Percentiles rank a stretch among this genome's conserved stretches.
phyloP scores from a whole-genome alignment of 2,888 invertebrate genomes.

The Linyphia triangularis region DNA sequence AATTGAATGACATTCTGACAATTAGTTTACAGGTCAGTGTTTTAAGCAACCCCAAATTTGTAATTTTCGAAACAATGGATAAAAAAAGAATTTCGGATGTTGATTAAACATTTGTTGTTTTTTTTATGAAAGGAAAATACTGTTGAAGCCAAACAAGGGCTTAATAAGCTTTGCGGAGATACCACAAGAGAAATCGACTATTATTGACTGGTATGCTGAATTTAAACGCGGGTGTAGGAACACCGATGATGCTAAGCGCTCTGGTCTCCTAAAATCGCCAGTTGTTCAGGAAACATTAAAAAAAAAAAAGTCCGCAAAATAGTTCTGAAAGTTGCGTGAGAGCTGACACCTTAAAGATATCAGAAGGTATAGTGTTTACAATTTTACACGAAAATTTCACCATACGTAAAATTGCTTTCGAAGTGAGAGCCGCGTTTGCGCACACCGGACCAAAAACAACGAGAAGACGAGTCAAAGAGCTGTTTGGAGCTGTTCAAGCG shows the following conservation, averaged over 20 bases:
- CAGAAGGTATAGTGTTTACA: slow-evolving; percentile 38
- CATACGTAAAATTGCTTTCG: slow-evolving; percentile 1
- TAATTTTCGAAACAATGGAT: too few relatives aligned
- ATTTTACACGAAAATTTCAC: slow-evolving; percentile 18
- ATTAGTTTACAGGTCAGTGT: background rate
- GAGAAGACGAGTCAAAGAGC: too few relatives aligned
- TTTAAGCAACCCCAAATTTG: background rate
- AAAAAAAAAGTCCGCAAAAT: slow-evolving; percentile 29
- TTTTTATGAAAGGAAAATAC: too few relatives aligned
- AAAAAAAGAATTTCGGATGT: too few relatives aligned
- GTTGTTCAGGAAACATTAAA: slow-evolving; percentile 32
- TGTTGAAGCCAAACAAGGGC: too few relatives aligned
- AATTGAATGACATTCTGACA: too few relatives aligned
- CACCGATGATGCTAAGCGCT: slow-evolving; percentile 1
- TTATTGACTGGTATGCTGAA: too few relatives aligned
- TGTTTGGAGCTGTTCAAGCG: too few relatives aligned
- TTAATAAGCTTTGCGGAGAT: too few relatives aligned
- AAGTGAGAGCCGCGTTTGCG: background rate
- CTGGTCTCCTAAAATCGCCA: background rate
- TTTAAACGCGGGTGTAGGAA: slow-evolving; percentile 1
- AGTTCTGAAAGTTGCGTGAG: slow-evolving; percentile 1
- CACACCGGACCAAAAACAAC: too few relatives aligned
- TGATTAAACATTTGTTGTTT: too few relatives aligned
- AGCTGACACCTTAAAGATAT: slow-evolving; percentile 35
- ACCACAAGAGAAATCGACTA: too few relatives aligned